These are phyloP conservation scores for Hirudo medicinalis DNA, from an alignment of 1,140 invertebrate genomes.

Conservation along the genomic window DNA sequence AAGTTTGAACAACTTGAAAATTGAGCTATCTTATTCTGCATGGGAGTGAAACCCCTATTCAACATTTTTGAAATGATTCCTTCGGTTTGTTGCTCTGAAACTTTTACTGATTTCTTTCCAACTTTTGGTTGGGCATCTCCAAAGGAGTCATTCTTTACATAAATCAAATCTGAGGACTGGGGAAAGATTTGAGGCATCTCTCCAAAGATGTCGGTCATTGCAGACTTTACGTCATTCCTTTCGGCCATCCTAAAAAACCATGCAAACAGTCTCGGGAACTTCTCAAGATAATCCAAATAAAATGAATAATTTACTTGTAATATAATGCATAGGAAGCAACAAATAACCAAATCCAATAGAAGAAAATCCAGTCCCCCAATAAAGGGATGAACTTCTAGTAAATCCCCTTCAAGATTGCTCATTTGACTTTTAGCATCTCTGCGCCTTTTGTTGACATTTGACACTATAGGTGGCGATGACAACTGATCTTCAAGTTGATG, in stretches of 20 bases:
- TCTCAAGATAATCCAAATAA: background rate
- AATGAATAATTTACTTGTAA: slow-evolving; percentile 37
- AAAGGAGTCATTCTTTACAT: slow-evolving; percentile 18
- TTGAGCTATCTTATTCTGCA: slow-evolving; percentile 16
- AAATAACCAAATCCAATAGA: slow-evolving; percentile 67
- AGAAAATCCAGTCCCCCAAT: slow-evolving; percentile 70
- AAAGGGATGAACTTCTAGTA: slow-evolving; percentile 51
- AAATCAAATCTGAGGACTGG: background rate
- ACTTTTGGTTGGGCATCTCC: background rate
- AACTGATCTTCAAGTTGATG: slow-evolving; percentile 71
- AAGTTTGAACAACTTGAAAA: slow-evolving; percentile 48
- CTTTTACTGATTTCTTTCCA: slow-evolving; percentile 8
- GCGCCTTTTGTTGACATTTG: slow-evolving; percentile 65
- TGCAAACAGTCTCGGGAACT: slow-evolving; percentile 23
- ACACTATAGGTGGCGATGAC: slow-evolving; percentile 64
- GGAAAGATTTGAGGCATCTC: background rate
- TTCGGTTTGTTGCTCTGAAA: background rate
- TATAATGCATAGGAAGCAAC: slow-evolving; percentile 56
- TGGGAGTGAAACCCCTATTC: background rate
- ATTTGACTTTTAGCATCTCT: background rate
- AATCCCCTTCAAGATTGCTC: slow-evolving; percentile 15
- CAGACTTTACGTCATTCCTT: slow-evolving; percentile 9
- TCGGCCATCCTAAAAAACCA: slow-evolving; percentile 19
- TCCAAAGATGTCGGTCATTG: background rate
- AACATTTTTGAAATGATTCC: background rate